A percentile compares a stretch with the other conserved stretches of the same genome.
phyloP scores from a whole-genome alignment of 2,113 vertebrate genomes.

The Coryphaenoides rupestris region DNA sequence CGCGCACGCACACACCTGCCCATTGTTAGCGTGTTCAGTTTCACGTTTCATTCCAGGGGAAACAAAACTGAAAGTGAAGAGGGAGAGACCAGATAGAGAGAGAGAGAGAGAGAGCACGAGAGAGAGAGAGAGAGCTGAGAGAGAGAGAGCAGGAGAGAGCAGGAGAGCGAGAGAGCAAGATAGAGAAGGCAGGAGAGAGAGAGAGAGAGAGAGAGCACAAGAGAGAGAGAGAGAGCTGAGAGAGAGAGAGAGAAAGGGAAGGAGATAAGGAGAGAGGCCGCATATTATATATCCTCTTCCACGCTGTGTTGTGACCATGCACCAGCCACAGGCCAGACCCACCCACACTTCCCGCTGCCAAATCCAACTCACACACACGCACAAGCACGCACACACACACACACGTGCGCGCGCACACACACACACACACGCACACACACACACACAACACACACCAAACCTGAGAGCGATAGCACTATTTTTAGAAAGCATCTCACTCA shows the following conservation, averaged over 20 bases:
- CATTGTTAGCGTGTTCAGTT: too few species aligned
- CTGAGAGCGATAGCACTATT: neutral
- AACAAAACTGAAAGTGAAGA: slow-evolving; percentile 45
- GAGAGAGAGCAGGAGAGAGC: slow-evolving; percentile 6
- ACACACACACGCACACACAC: slow-evolving; percentile 2
- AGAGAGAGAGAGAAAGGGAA: slow-evolving; percentile 14
- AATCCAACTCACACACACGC: neutral
- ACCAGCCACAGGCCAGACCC: neutral
- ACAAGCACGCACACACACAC: neutral
- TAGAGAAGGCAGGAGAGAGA: slow-evolving; percentile 15
- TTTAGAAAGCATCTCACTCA: neutral
- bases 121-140: slow-evolving; percentile 6
- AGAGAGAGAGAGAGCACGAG: slow-evolving; percentile 11
- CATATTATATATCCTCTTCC: too few species aligned
- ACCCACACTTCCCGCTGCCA: neutral
- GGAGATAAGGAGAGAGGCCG: too few species aligned
- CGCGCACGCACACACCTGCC: too few species aligned
- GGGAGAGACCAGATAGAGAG: slow-evolving; percentile 15
- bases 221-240: slow-evolving; percentile 11
- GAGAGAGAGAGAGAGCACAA: slow-evolving; percentile 9
- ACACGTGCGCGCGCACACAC: too few species aligned
- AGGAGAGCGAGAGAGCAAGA: slow-evolving; percentile 7
- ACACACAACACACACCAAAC: slow-evolving; percentile 1
- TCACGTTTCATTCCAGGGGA: slow-evolving; percentile 25
- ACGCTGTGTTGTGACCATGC: neutral